Conservation (phyloP, 2,888 invertebrate genomes). For the Lithophane leautieri region DNA sequence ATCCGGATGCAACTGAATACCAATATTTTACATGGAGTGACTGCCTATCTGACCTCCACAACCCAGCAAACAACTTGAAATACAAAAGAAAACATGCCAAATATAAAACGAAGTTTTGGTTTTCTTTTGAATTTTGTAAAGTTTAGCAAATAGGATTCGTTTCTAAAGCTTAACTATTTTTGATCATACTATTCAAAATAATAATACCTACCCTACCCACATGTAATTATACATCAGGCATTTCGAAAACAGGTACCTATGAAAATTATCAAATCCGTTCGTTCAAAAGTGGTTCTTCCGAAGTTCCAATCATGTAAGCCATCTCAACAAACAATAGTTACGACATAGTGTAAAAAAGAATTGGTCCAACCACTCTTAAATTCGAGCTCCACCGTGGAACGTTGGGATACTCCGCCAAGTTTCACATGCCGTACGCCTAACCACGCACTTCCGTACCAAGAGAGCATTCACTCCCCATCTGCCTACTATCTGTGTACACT, state of each 20-base stretch:
- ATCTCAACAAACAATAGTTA: background rate
- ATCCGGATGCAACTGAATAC: no score
- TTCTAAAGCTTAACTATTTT: background rate
- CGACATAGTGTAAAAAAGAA: background rate
- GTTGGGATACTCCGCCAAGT: slow-evolving; percentile 27
- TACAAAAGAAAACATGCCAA: no score
- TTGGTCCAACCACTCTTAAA: background rate
- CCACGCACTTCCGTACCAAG: slow-evolving; percentile 20
- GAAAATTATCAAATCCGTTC: background rate
- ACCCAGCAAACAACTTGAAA: no score
- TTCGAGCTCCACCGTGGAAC: background rate
- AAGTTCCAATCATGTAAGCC: background rate
- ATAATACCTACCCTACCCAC: background rate
- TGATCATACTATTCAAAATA: background rate
- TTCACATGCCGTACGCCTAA: slow-evolving; percentile 24
- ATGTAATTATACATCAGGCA: background rate
- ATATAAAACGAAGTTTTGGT: no score
- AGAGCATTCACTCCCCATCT: slow-evolving; percentile 10
- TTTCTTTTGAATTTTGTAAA: no score
- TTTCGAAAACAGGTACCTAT: background rate
- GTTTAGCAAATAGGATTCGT: no score
- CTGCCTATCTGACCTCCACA: no score
- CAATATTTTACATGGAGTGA: no score
- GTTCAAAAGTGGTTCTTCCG: background rate
- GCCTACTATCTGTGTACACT: background rate